A percentile compares a stretch with the other conserved stretches of the same genome.
phyloP scores from a whole-genome alignment of 2,113 vertebrate species.

The Carlito syrichta region DNA sequence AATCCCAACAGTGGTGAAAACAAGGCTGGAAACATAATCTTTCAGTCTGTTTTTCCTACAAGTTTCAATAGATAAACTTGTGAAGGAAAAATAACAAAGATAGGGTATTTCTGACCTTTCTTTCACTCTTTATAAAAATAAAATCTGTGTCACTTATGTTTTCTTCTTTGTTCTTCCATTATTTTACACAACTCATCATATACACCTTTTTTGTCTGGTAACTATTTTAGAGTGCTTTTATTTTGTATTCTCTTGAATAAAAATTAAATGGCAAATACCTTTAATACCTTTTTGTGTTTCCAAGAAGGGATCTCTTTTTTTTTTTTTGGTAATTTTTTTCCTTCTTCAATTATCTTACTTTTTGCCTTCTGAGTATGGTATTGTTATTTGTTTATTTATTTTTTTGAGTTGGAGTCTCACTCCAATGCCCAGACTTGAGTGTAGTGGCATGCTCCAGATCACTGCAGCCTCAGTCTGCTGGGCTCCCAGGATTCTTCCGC shows the following conservation, averaged over 20 bases:
- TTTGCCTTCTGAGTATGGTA: not conserved
- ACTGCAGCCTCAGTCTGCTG: too few relatives aligned
- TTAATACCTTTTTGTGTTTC: constrained; percentile 32
- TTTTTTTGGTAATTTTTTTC: not conserved
- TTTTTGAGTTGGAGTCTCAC: too few relatives aligned
- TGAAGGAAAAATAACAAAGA: not conserved
- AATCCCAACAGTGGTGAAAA: not conserved
- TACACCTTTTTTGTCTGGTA: not conserved
- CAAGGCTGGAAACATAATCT: not conserved
- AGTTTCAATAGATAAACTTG: not conserved
- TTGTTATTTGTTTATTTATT: constrained; percentile 38
- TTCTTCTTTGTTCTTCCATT: not conserved
- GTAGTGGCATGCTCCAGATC: too few relatives aligned
- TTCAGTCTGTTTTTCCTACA: not conserved
- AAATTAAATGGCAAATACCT: not conserved
- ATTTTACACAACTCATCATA: not conserved
- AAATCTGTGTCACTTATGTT: not conserved
- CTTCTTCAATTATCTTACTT: constrained; percentile 21
- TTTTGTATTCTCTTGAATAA: not conserved
- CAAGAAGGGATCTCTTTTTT: not conserved
- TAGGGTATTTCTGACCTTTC: not conserved
- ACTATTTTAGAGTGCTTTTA: not conserved
- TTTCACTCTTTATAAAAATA: not conserved
- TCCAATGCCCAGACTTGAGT: too few relatives aligned
- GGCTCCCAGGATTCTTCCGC: too few relatives aligned